Evolutionary conservation across 30 jellyfish, hydroid and myxozoan species (phyloP).

Genomic region (Sanderia malayensis): DNA sequence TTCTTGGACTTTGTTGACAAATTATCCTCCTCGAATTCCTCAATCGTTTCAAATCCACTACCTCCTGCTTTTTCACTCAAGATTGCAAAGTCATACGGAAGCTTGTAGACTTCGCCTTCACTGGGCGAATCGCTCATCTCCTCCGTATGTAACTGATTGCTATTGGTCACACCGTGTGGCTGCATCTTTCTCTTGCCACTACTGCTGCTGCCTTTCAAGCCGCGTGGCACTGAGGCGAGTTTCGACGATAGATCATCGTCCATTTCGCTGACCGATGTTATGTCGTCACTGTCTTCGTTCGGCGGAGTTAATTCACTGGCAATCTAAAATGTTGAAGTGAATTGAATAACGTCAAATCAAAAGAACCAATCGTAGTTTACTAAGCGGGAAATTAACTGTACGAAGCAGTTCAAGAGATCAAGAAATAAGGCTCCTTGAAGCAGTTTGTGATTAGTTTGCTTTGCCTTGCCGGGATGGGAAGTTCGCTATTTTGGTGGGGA

Average conservation of each 20-base stretch:
- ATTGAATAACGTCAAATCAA: no score
- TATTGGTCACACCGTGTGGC: no score
- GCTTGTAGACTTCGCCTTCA: slow-evolving; percentile 44
- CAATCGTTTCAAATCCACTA: slow-evolving; percentile 38
- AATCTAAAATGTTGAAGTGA: no score
- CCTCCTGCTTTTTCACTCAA: background rate
- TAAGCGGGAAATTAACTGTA: no score
- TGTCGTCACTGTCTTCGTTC: slow-evolving; percentile 55
- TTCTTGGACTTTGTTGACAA: background rate
- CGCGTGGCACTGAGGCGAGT: background rate
- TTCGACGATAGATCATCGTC: slow-evolving; percentile 43
- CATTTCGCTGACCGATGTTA: slow-evolving; percentile 53
- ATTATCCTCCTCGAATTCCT: slow-evolving; percentile 39
- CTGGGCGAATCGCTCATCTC: slow-evolving; percentile 55
- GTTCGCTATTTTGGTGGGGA: no score
- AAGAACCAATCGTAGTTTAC: no score
- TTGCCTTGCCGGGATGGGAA: no score
- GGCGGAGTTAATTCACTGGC: no score
- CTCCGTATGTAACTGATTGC: slow-evolving; percentile 5
- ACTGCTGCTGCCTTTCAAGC: background rate
- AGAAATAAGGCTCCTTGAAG: no score
- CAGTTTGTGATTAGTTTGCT: no score
- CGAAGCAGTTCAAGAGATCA: no score
- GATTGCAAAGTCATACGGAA: slow-evolving; percentile 23
- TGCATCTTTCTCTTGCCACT: no score